Base-by-base conservation (phyloP, 2,113 vertebrate genomes). In the Crotalus tigris region DNA sequence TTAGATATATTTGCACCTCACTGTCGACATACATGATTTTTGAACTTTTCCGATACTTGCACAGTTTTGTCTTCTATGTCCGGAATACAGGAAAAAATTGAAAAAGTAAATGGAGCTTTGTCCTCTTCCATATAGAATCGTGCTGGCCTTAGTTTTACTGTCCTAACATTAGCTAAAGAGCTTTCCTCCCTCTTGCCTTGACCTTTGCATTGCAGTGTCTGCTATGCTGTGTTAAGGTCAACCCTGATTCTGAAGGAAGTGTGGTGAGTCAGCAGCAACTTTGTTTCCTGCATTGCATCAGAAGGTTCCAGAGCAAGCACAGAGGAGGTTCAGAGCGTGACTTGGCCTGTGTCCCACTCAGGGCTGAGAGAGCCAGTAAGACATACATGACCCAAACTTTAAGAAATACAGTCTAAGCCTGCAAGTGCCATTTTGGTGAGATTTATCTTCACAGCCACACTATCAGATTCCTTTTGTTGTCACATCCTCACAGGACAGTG, bases 271-370 rank as follows among this genome's bases (percentile, higher is more conserved):
- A 93, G 92, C 92, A 90, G 57, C 75, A 86, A 81, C 89, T 93
- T 81, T 44, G 26, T 90, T 93, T 93, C 92, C 92, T 93, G 88
- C 92, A 61, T 86, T 90, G 92, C 75, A 85, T 90, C 75, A 90
- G 75, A 51, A 93, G 88, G 75, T 90, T 90, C 92, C 88, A 21
- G 55, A 54, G 26, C 57, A 61, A 90, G 75, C 55, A 53, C 9
- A n/a, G 75, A 86, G 75, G 55, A 75, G 86, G 69, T 85, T 90
- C 39, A 90, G 57, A 51, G 55, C 53, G 15, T 90, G 55, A 53
- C 57, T n/a, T 93, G 88, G 92, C 88, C 44, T 39, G 13, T 53
- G 90, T 93, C 88, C 88, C 85, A 33, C 12, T 9, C 54, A 57
- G 26, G 59, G 54, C 44, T 53, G 88, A 86, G 88, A n/a, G 55